A percentile compares a stretch with the other conserved stretches of the same genome.
Conservation (phyloP, 1,140 invertebrate genomes). For the Drosophila repleta region DNA sequence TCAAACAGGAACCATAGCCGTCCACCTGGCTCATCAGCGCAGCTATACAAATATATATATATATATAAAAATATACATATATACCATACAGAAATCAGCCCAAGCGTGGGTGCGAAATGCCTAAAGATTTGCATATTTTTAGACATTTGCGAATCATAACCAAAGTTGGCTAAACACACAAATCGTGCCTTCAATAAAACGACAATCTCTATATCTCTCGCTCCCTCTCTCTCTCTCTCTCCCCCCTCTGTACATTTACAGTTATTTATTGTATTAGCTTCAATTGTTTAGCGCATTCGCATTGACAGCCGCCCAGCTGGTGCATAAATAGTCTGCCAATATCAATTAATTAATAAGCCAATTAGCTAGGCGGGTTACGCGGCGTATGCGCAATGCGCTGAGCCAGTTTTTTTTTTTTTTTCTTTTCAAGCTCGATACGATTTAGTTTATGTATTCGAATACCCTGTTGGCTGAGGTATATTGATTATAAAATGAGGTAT, state of each 20-base stretch:
- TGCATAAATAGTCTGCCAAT: slow-evolving; percentile 48
- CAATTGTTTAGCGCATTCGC: slow-evolving; percentile 49
- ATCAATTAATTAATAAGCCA: slow-evolving; percentile 69
- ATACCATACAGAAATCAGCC: neutral
- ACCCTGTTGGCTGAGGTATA: neutral
- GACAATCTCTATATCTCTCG: neutral
- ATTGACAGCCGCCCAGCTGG: slow-evolving; percentile 49
- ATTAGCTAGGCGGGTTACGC: slow-evolving; percentile 50
- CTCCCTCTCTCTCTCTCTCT: neutral
- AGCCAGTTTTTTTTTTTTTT: slow-evolving; percentile 15
- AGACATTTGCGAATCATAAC: slow-evolving; percentile 31
- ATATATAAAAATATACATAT: neutral
- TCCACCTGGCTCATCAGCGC: slow-evolving; percentile 43
- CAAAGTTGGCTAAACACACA: slow-evolving; percentile 17
- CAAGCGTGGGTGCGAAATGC: slow-evolving; percentile 49
- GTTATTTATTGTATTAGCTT: slow-evolving; percentile 31
- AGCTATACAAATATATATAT: neutral
- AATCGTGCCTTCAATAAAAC: slow-evolving; percentile 27
- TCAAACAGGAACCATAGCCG: slow-evolving; percentile 70
- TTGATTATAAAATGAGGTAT: no score
- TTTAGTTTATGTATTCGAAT: neutral
- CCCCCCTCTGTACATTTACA: slow-evolving; percentile 3
- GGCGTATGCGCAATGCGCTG: slow-evolving; percentile 56
- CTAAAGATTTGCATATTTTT: slow-evolving; percentile 35
- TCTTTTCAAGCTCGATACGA: neutral